Percentiles rank a stretch among this genome's conserved stretches.
phyloP scores from a whole-genome alignment of 2,888 invertebrate species.

The Biston stratarius region DNA sequence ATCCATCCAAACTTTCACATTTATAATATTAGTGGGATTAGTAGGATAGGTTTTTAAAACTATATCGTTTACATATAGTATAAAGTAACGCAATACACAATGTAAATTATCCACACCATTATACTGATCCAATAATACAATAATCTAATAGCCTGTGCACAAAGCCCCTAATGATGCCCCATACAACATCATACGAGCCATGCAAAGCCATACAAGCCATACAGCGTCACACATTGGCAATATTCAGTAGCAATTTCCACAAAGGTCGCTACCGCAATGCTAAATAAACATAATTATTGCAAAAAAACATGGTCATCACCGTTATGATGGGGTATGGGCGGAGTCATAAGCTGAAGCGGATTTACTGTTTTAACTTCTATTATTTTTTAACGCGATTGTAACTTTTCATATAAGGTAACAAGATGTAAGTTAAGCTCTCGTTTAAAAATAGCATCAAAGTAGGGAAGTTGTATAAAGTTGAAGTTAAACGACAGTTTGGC shows the following conservation, averaged over 20 bases:
- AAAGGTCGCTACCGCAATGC: constrained; percentile 62
- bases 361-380: not conserved
- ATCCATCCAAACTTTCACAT: no score
- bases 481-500: no score
- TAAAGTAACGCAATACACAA: not conserved
- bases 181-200: constrained; percentile 26
- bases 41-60: not conserved
- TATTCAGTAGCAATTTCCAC: constrained; percentile 54
- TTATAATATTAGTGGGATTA: no score
- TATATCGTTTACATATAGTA: not conserved
- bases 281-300: constrained; percentile 69
- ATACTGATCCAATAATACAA: constrained; percentile 16
- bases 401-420: no score
- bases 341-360: constrained; percentile 16
- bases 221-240: constrained; percentile 30
- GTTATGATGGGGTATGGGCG: constrained; percentile 13
- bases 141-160: constrained; percentile 23
- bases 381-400: no score
- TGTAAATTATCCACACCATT: constrained; percentile 9
- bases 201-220: constrained; percentile 26
- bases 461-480: no score
- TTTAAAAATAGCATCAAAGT: no score
- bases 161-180: constrained; percentile 23
- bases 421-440: no score
- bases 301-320: constrained; percentile 50